Percentiles rank a stretch among this genome's conserved stretches.
These are phyloP conservation scores for Agrotis clavis DNA, from an alignment of 2,888 invertebrate species.

Conservation along the genomic window DNA sequence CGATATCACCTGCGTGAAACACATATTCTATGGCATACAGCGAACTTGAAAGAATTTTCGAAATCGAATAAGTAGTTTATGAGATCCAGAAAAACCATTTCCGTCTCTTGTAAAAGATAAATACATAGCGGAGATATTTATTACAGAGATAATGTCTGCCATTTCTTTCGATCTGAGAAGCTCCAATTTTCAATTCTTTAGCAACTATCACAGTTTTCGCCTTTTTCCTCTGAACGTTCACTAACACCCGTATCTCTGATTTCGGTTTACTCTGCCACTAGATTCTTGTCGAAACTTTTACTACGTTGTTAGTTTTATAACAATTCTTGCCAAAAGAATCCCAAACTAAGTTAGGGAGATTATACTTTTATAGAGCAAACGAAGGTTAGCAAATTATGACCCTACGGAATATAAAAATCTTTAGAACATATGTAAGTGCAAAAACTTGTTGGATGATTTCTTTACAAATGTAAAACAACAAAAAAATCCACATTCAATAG, in stretches of 20 bases:
- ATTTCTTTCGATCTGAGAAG: conserved; percentile 1
- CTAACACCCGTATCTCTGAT: conserved; percentile 25
- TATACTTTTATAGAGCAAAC: neutral
- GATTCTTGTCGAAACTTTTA: conserved; percentile 25
- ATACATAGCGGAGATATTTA: neutral
- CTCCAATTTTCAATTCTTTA: conserved; percentile 4
- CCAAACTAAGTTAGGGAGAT: neutral
- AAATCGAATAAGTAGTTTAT: no score
- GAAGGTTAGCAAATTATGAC: neutral
- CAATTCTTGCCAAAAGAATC: neutral
- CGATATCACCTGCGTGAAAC: no score
- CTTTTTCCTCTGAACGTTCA: conserved; percentile 9
- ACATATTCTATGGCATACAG: no score
- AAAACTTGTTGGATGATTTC: neutral
- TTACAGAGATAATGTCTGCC: neutral
- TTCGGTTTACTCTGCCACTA: conserved; percentile 11
- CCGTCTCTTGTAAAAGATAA: no score
- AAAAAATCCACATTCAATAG: no score
- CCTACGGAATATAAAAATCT: neutral
- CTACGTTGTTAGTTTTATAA: conserved; percentile 4
- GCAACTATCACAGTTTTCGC: neutral
- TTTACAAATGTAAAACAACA: no score
- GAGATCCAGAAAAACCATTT: no score
- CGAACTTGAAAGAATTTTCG: no score
- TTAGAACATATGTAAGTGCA: neutral